Evolutionary conservation across 2,888 invertebrate species (phyloP).

Genomic region (Lepidocyrtinus sp.): DNA sequence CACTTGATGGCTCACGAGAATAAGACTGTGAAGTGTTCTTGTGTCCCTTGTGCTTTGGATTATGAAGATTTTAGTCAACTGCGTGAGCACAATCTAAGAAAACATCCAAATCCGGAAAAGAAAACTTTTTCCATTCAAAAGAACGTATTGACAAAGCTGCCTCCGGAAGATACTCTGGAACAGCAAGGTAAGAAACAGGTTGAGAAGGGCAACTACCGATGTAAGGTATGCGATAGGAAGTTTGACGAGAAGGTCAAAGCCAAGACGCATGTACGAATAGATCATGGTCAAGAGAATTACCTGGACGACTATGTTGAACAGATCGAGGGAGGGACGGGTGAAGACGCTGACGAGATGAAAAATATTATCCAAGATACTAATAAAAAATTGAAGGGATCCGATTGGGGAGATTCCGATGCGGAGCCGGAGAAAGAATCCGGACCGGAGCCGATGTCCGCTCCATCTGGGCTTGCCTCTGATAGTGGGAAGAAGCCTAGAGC

Average conservation of each 20-base stretch:
- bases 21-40: conserved; percentile 42
- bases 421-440: background rate
- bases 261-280: background rate
- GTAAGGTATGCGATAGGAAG: background rate
- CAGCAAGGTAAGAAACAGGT: too few species aligned
- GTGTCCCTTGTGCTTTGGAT: conserved; percentile 36
- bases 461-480: too few species aligned
- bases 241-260: background rate
- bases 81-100: conserved; percentile 38
- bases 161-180: too few species aligned
- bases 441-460: too few species aligned
- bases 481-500: background rate
- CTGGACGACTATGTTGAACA: background rate
- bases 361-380: background rate
- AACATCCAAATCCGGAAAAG: conserved; percentile 30
- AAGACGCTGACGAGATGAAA: background rate
- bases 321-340: background rate
- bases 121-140: conserved; percentile 1
- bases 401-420: background rate
- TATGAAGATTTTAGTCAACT: conserved; percentile 38
- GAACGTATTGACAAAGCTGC: background rate
- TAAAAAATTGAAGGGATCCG: background rate
- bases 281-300: background rate
- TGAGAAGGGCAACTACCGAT: background rate
- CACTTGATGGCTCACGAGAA: conserved; percentile 51